A percentile compares a stretch with the other conserved stretches of the same genome.
These are phyloP conservation scores for Rhinoraja longicauda DNA, from an alignment of 2,797 vertebrate species.

Conservation along the genomic window DNA sequence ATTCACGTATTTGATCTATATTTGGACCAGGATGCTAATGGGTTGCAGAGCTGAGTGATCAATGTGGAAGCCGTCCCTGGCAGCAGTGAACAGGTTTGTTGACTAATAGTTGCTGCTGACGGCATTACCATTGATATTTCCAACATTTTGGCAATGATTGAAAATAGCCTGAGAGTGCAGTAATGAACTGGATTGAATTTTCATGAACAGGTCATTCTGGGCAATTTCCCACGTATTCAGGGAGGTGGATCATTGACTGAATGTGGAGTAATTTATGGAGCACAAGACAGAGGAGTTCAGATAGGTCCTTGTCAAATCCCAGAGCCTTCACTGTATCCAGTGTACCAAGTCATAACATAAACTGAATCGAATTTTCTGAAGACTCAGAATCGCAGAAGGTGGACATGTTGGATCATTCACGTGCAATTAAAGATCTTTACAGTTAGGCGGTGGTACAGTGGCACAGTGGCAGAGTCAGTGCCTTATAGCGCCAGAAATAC, in stretches of 20 bases:
- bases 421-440: not conserved
- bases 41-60: no score
- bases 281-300: not conserved
- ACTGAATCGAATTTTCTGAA: not conserved
- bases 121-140: not conserved
- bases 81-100: not conserved
- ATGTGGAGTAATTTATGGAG: not conserved
- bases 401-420: not conserved
- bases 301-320: not conserved
- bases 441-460: no score
- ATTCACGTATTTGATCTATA: no score
- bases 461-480: no score
- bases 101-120: not conserved
- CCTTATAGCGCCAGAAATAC: no score
- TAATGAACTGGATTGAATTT: not conserved
- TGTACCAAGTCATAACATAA: not conserved
- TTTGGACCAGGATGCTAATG: no score
- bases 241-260: no score
- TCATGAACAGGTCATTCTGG: no score
- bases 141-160: not conserved
- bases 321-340: not conserved
- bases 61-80: no score
- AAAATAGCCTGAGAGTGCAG: not conserved
- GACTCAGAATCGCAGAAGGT: not conserved
- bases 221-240: no score